Evolutionary conservation across 2,888 invertebrate species (phyloP).

Genomic region (Calameuta idolon): DNA sequence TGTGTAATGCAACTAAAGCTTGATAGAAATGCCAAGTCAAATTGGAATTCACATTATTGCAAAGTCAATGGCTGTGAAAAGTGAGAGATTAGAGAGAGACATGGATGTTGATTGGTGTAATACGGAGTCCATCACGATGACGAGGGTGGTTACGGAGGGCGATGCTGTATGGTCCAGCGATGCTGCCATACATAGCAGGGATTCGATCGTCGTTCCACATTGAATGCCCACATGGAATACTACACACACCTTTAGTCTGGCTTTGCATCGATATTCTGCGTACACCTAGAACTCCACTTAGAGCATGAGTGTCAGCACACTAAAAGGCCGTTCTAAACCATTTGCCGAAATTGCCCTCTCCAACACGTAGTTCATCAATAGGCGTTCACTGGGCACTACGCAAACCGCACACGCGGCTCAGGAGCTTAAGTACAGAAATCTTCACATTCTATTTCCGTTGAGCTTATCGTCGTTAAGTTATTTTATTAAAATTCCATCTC

Average conservation of each 20-base stretch:
- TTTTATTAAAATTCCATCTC: not conserved
- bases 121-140: not conserved
- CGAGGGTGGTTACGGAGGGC: not conserved
- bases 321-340: constrained; percentile 27
- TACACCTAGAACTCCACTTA: not conserved
- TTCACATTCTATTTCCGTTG: not conserved
- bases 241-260: not conserved
- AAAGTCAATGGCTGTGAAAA: not conserved
- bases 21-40: not conserved
- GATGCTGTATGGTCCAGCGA: not conserved
- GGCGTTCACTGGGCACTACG: not conserved
- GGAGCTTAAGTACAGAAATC: not conserved
- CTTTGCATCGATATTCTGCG: not conserved
- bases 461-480: not conserved
- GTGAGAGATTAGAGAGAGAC: not conserved
- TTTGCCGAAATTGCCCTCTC: constrained; percentile 35
- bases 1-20: not conserved
- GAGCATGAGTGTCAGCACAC: not conserved
- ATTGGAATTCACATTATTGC: not conserved
- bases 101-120: not conserved
- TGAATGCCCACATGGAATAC: not conserved
- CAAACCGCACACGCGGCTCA: not conserved
- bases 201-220: not conserved
- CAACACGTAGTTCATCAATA: constrained; percentile 34
- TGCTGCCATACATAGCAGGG: not conserved